These are phyloP conservation scores for Gobio occitaniae DNA, from an alignment of 2,797 vertebrate species.

Conservation along the genomic window DNA sequence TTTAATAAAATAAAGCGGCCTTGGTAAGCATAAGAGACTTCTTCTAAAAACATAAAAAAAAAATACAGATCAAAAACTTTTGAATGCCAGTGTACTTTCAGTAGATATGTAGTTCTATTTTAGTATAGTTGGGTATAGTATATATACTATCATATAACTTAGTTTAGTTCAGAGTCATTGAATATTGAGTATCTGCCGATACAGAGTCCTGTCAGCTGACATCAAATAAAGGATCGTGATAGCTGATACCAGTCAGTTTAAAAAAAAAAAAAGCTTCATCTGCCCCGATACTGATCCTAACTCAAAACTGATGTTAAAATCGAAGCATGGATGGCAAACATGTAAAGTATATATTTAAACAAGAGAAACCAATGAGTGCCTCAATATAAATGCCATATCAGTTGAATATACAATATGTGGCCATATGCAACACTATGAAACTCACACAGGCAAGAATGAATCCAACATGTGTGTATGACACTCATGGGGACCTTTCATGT, in stretches of 20 bases:
- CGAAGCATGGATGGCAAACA: background rate
- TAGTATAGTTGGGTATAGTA: background rate
- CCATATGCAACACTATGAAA: background rate
- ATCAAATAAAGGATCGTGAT: too few species aligned
- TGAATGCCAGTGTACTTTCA: background rate
- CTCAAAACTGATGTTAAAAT: background rate
- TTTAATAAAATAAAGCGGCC: too few species aligned
- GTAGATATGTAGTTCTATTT: background rate
- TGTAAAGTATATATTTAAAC: background rate
- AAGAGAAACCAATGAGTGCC: background rate
- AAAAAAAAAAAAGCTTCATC: too few species aligned
- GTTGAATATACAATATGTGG: background rate
- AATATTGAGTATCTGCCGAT: too few species aligned
- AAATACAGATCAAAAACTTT: background rate
- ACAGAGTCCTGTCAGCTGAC: too few species aligned
- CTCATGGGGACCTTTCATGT: background rate
- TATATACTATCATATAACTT: background rate
- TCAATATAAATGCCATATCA: background rate
- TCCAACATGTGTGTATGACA: background rate
- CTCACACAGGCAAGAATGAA: background rate
- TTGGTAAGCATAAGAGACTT: too few species aligned
- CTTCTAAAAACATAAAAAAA: too few species aligned
- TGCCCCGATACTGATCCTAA: too few species aligned
- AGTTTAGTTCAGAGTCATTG: background rate
- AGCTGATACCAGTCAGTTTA: too few species aligned